Conservation (phyloP, 1,140 invertebrate species). For the Papilio machaon region DNA sequence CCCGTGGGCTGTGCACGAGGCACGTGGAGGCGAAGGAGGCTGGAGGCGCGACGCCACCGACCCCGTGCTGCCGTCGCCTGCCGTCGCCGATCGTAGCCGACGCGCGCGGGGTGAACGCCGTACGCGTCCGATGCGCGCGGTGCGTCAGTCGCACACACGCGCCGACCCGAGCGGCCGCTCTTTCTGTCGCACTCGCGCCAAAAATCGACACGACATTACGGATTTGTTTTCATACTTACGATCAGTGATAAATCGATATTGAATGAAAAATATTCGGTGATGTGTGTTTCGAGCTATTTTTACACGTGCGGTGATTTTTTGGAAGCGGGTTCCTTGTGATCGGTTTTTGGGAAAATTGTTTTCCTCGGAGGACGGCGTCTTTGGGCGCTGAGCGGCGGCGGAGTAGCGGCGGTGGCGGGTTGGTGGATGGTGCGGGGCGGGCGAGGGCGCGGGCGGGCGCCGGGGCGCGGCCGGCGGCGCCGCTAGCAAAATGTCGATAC, state of each 20-base stretch:
- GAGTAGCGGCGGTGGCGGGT: conserved; percentile 67
- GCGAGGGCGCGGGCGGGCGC: conserved; percentile 73
- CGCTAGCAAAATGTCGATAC: conserved; percentile 81
- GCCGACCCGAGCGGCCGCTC: conserved; percentile 59
- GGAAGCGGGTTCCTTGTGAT: conserved; percentile 50
- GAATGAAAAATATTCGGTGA: conserved; percentile 54
- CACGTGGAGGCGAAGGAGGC: conserved; percentile 77
- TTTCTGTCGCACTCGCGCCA: conserved; percentile 51
- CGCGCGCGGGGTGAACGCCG: conserved; percentile 48
- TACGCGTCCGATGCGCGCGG: conserved; percentile 41
- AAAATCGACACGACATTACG: conserved; percentile 53
- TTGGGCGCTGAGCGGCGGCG: conserved; percentile 41
- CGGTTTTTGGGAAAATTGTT: conserved; percentile 67
- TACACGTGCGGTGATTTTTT: conserved; percentile 49
- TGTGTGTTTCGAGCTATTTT: conserved; percentile 51
- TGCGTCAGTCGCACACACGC: conserved; percentile 71
- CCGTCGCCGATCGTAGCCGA: conserved; percentile 43
- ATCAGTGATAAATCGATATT: conserved; percentile 44
- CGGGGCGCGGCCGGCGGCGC: conserved; percentile 79
- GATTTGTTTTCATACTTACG: conserved; percentile 52
- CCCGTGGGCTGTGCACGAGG: conserved; percentile 59
- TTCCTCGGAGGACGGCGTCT: conserved; percentile 62
- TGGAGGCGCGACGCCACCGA: conserved; percentile 47
- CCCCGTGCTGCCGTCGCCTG: conserved; percentile 44
- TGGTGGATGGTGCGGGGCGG: conserved; percentile 76